Base-by-base conservation (phyloP, 1,140 invertebrate genomes). In the Brachionus asplanchnoidis region DNA sequence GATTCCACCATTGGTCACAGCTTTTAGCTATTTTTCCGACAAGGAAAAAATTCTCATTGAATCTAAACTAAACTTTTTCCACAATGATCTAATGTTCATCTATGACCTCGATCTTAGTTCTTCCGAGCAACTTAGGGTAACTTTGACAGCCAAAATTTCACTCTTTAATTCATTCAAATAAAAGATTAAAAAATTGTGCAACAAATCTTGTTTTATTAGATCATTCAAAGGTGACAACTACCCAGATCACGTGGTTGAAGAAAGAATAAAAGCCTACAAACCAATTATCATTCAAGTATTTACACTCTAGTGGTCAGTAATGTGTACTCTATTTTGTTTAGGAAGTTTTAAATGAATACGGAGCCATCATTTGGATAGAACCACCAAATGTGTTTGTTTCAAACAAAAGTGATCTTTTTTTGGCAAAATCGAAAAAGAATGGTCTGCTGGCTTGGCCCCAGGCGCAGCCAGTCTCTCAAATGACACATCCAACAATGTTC, bases 281-380 rank as follows among this genome's bases (percentile, higher is more conserved):
- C 79, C 79, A 40, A 42, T 82, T 17, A 82, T 82, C 14, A 82
- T 82, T 36, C 79, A 82, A 26, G 77, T 80, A 80, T n/a, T n/a
- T 23, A 28, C 28, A 32, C 7, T 32, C 14, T 17, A 14, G 7
- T 20, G 2, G 11, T 68, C 3, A 26, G n/a, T 11, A 11, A 78
- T 78, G 32, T 20, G 5, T 14, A 50, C 7, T 78, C 9, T 65
- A n/a, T 28, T 60, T 56, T 42, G 7, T 23, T 17, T 36, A 80
- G 77, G 53, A 82, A 82, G 53, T 82, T 14, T 17, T 82, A 11
- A 82, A 82, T 28, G 65, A 60, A 14, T 82, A 44, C 23, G 79
- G 79, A 42, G 53, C 79, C 6, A 68, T 82, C 4, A 82, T 82
- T 28, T 82, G 79, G 79, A 82, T 82, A 26, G 79, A 82, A 28